Evolutionary conservation across 1,140 invertebrate genomes (phyloP).

Genomic region (Drosophila lowei): DNA sequence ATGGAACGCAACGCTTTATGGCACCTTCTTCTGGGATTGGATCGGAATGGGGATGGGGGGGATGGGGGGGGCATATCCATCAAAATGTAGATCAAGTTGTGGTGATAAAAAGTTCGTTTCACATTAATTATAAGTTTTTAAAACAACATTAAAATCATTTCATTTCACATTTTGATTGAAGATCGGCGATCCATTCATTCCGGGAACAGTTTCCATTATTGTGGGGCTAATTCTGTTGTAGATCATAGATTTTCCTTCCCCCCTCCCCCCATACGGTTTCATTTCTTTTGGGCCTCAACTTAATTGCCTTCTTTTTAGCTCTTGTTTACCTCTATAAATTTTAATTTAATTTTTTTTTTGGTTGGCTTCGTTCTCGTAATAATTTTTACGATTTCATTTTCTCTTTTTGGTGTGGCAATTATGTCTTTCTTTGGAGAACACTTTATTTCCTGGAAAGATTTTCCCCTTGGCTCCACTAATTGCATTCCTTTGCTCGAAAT

Average conservation of each 20-base stretch:
- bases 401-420: constrained; percentile 58
- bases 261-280: background rate
- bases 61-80: constrained; percentile 20
- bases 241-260: constrained; percentile 65
- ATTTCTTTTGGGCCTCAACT: constrained; percentile 11
- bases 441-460: constrained; percentile 57
- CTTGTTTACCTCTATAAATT: constrained; percentile 31
- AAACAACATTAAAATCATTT: constrained; percentile 58
- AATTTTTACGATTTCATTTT: constrained; percentile 63
- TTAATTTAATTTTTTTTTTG: constrained; percentile 23
- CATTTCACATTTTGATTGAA: constrained; percentile 73
- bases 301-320: constrained; percentile 22
- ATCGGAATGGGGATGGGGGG: no score
- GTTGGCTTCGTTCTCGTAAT: constrained; percentile 54
- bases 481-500: constrained; percentile 49
- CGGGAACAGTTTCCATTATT: constrained; percentile 73
- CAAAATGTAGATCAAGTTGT: constrained; percentile 78
- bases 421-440: constrained; percentile 35
- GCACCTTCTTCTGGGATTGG: constrained; percentile 42
- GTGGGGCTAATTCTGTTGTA: constrained; percentile 65
- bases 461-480: constrained; percentile 43
- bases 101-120: constrained; percentile 70
- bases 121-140: constrained; percentile 81
- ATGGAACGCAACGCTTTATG: constrained; percentile 49
- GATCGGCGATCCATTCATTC: constrained; percentile 37